These are phyloP conservation scores for Xerus inauris DNA, from an alignment of 2,113 vertebrate genomes.

Conservation along the genomic window DNA sequence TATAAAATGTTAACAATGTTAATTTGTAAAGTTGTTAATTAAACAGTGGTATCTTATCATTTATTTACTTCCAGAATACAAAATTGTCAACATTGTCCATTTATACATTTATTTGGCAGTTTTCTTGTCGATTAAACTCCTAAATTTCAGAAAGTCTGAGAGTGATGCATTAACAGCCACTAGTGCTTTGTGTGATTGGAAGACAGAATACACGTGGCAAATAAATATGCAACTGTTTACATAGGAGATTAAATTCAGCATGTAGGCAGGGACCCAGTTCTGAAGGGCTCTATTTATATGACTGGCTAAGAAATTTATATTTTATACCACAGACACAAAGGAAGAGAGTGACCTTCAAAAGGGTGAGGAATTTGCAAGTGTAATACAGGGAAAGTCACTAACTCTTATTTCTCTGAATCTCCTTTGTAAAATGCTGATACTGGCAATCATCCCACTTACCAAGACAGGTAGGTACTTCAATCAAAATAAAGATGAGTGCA, in stretches of 20 bases:
- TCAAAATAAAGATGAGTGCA: background rate
- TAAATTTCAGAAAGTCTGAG: background rate
- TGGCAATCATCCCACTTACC: background rate
- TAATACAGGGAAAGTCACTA: background rate
- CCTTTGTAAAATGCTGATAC: background rate
- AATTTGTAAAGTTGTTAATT: background rate
- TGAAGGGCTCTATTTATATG: background rate
- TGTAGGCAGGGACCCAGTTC: background rate
- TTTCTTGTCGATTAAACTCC: background rate
- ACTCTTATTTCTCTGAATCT: background rate
- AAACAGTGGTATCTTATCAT: constrained; percentile 34
- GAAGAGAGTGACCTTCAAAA: background rate
- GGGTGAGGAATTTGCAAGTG: background rate
- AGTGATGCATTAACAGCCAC: background rate
- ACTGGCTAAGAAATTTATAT: background rate
- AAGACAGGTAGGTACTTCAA: background rate
- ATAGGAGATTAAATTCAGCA: background rate
- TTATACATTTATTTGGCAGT: background rate
- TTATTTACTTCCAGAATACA: constrained; percentile 13
- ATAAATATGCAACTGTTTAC: background rate
- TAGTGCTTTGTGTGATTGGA: background rate
- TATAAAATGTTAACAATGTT: background rate
- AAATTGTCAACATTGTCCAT: background rate
- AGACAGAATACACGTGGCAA: background rate
- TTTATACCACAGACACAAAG: background rate